A percentile compares a stretch with the other conserved stretches of the same genome.
Evolutionary conservation across 2,888 invertebrate species (phyloP).

Genomic region (Toxonevra muliebris): DNA sequence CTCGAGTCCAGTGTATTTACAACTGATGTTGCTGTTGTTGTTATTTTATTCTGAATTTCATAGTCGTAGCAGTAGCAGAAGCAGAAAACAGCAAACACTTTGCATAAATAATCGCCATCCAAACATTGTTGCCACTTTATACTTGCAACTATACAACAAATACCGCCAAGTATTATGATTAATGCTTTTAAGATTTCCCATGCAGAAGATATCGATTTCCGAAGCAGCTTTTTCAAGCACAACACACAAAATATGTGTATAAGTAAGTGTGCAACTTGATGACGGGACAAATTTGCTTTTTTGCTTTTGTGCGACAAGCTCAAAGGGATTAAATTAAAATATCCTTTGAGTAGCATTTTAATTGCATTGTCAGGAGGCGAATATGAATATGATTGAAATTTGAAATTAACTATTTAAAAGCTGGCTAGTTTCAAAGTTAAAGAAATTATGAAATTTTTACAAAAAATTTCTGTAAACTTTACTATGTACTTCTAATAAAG

Average conservation of each 20-base stretch:
- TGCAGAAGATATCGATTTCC: constrained; percentile 15
- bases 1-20: neutral
- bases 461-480: too few species aligned
- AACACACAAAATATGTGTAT: too few species aligned
- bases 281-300: too few species aligned
- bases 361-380: constrained; percentile 45
- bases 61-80: constrained; percentile 18
- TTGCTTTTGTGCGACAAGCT: constrained; percentile 51
- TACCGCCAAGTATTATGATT: constrained; percentile 7
- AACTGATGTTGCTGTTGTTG: neutral
- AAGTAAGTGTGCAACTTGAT: too few species aligned
- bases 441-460: too few species aligned
- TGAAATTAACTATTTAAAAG: too few species aligned
- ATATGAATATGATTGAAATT: neutral
- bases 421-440: too few species aligned
- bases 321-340: constrained; percentile 58
- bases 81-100: constrained; percentile 8
- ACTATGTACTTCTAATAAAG: too few species aligned
- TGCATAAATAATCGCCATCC: neutral
- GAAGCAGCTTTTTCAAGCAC: neutral
- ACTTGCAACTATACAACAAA: neutral
- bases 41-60: neutral
- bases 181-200: constrained; percentile 21
- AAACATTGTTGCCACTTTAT: neutral
- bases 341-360: constrained; percentile 57